Evolutionary conservation across 2,113 vertebrate genomes (phyloP), one percentile per base, ranked within the genome.

Genomic region (Zosterops pallidus): DNA sequence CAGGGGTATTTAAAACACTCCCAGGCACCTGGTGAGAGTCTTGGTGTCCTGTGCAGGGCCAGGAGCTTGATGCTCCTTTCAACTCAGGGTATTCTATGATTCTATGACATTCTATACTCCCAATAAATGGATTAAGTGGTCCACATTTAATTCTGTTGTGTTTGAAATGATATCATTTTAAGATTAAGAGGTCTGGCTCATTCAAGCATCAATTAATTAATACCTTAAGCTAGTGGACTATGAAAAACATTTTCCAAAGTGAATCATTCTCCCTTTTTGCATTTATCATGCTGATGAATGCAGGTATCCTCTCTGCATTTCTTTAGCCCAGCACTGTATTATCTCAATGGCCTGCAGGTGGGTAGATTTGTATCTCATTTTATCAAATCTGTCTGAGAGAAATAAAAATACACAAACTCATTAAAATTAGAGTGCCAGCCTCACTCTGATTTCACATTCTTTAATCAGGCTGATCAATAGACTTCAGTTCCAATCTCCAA

Each of bases 341-440:
- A 92, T 70, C 86, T 91, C 89, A 81, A n/a, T 42, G 64, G 83
- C 62, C 91, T 94, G 90, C 92, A 96, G 86, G 88, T 88, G 88
- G 60, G 63, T 47, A 86, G 84, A 90, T 83, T 80, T 88, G 63
- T 74, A 83, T 80, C 75, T 88, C 68, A 33, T 74, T 94, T 90
- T 86, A 74, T 88, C 79, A 83, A 83, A 71, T 56, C 39, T 1
- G 4, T 7, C 63, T 49, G 28, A 65, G 68, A 88, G 90, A 95
- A 95, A 86, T 37, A 72, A 85, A 95, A 80, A 72, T 88, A 65
- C 50, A 81, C 25, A 70, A 72, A 88, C 47, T 88, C 11, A 8
- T 80, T 90, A 86, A 90, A 94, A 94, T 42, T 47, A 91, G 55
- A 71, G 85, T 76, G 39, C 42, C 50, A 65, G 79, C 33, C 76